phyloP scores from a whole-genome alignment of 2,888 invertebrate genomes.

The Tipula lateralis region DNA sequence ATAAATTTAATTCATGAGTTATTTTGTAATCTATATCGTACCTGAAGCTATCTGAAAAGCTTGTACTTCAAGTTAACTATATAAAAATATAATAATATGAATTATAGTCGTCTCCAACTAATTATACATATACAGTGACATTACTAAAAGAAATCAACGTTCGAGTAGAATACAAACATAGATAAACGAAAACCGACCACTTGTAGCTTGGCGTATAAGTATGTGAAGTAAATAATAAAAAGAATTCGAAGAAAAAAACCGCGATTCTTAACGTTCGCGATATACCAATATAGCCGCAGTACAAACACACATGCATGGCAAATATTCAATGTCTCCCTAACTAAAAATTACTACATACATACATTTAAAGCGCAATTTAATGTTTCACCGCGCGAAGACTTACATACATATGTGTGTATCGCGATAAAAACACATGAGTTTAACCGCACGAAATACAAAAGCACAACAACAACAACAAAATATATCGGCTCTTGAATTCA shows the following conservation, averaged over 20 bases:
- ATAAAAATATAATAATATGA: not conserved
- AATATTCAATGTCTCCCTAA: not conserved
- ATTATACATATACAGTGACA: not conserved
- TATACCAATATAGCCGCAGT: not conserved
- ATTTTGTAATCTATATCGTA: too few relatives aligned
- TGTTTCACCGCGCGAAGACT: constrained; percentile 24
- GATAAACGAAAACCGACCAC: not conserved
- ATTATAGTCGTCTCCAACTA: not conserved
- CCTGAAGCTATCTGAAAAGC: too few relatives aligned
- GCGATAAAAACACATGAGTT: constrained; percentile 24
- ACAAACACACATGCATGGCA: not conserved
- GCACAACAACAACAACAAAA: not conserved
- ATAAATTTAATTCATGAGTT: too few relatives aligned
- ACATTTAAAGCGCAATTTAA: not conserved
- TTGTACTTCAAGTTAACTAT: too few relatives aligned
- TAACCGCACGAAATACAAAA: not conserved
- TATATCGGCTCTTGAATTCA: not conserved
- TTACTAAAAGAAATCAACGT: not conserved
- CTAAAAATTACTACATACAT: not conserved
- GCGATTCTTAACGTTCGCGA: not conserved
- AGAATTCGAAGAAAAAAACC: not conserved
- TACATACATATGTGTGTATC: too few relatives aligned
- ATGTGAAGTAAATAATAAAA: not conserved
- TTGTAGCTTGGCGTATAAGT: not conserved
- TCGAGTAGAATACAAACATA: constrained; percentile 3